phyloP scores from a whole-genome alignment of 2,797 vertebrate species.

The Lerista edwardsae region DNA sequence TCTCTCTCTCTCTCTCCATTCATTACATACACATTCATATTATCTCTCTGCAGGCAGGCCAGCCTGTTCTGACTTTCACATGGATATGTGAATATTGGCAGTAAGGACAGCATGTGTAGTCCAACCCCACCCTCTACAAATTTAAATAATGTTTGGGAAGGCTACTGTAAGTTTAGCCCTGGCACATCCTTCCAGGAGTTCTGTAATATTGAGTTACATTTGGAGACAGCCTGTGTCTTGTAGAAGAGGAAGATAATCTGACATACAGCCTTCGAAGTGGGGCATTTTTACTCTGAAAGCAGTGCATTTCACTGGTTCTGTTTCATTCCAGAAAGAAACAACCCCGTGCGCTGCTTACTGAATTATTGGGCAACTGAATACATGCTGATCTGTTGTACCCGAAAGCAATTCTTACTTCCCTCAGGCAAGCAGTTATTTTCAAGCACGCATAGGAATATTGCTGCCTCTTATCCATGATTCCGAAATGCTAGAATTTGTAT shows the following conservation, averaged over 20 bases:
- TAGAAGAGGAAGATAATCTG: too few species aligned
- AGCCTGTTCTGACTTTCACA: not conserved
- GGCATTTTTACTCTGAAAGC: not conserved
- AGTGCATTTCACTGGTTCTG: not conserved
- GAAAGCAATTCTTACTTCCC: not conserved
- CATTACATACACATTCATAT: too few species aligned
- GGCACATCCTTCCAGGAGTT: too few species aligned
- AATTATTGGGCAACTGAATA: not conserved
- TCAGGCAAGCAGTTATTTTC: not conserved
- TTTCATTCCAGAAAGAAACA: not conserved
- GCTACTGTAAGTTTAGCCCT: too few species aligned
- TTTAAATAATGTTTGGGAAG: too few species aligned
- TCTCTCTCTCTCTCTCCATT: too few species aligned
- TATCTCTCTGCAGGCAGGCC: too few species aligned
- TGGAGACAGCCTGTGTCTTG: too few species aligned
- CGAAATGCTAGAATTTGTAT: not conserved
- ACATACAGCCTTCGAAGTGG: not conserved
- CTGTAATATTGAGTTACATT: not conserved
- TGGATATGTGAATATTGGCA: not conserved
- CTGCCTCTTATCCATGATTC: not conserved
- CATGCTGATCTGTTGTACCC: not conserved
- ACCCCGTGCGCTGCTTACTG: not conserved
- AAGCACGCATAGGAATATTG: not conserved
- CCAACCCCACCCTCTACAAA: too few species aligned
- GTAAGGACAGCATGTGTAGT: too few species aligned